phyloP scores from a whole-genome alignment of 2,888 invertebrate species.

The Cataglyphis livida region DNA sequence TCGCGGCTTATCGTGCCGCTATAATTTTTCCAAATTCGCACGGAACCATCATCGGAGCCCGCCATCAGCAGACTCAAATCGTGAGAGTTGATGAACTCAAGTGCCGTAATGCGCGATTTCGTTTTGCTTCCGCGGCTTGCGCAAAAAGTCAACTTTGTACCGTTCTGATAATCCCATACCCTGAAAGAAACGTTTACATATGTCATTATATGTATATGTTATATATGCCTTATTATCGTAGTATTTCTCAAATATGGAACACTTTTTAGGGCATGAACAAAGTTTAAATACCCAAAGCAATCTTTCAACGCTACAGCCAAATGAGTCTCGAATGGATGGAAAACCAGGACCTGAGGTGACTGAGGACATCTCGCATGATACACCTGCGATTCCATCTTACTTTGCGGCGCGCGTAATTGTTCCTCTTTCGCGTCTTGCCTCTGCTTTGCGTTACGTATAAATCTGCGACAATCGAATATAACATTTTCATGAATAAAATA shows the following conservation, averaged over 20 bases:
- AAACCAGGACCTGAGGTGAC: slow-evolving; percentile 92
- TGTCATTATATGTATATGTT: not conserved
- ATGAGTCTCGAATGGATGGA: slow-evolving; percentile 96
- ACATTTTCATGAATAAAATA: not conserved
- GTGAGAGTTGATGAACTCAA: slow-evolving; percentile 95
- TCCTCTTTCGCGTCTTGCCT: slow-evolving; percentile 89
- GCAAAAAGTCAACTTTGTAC: slow-evolving; percentile 89
- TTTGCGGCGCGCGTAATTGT: slow-evolving; percentile 87
- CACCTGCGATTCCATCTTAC: slow-evolving; percentile 93
- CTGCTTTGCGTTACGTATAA: slow-evolving; percentile 90
- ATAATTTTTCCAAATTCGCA: slow-evolving; percentile 89
- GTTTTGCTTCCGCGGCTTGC: slow-evolving; percentile 86
- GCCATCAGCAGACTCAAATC: slow-evolving; percentile 92
- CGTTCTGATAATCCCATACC: slow-evolving; percentile 94
- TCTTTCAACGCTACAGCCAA: slow-evolving; percentile 95
- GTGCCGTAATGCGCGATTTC: slow-evolving; percentile 90
- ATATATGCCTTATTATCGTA: not conserved
- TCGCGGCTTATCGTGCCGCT: slow-evolving; percentile 81
- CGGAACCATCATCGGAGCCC: slow-evolving; percentile 92
- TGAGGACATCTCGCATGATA: slow-evolving; percentile 93
- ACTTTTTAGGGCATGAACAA: slow-evolving; percentile 4
- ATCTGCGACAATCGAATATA: slow-evolving; percentile 79
- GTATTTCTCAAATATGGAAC: not conserved
- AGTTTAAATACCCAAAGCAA: slow-evolving; percentile 89
- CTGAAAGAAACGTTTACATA: slow-evolving; percentile 84